Evolutionary conservation across 2,797 vertebrate genomes (phyloP), one percentile per base, ranked within the genome.

Genomic region (Cyclura pinguis): DNA sequence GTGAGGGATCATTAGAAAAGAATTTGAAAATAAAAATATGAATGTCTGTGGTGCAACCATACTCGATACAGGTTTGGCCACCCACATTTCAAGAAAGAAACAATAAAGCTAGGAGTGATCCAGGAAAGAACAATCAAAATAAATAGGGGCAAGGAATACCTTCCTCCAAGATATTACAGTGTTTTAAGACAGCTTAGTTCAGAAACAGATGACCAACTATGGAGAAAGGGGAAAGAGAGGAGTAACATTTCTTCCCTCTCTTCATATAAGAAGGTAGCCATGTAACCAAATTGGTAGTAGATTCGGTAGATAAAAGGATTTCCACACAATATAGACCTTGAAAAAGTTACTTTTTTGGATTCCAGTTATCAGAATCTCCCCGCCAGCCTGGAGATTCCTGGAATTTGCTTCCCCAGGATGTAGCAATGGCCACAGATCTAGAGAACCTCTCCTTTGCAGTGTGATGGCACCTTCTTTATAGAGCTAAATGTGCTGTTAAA

Each of bases 1-100:
- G 76, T 47, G 47, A 88, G 77, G 22, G 47, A 10, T 24, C 32
- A 35, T 52, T 87, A 87, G 86, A 50, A 87, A 72, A 72, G 69
- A 52, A 38, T 7, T 81, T 35, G 2, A 80, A 38, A 38, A 72
- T 69, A 57, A 72, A 88, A 27, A 24, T 57, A 27, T 42, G 27
- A 72, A 82, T 82, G 55, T 88, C 64, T 84, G 4, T 82, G n/a
- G 22, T 80, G 22, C 38, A 52, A 20, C 35, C 24, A 59, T 55
- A n/a, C 50, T 73, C 14, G 14, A 35, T 6, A 29, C 50, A 81
- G 59, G n/a, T 87, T 64, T 88, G 18, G 62, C 52, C 47, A 14
- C 72, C 62, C 7, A 24, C 20, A 67, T n/a, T 24, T 81, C 24
- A 29, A 10, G n/a, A 52, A 52, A n/a, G 47, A 52, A 69, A 35